Evolutionary conservation across 2,797 vertebrate genomes (phyloP).

Genomic region (Myotis findleyi): DNA sequence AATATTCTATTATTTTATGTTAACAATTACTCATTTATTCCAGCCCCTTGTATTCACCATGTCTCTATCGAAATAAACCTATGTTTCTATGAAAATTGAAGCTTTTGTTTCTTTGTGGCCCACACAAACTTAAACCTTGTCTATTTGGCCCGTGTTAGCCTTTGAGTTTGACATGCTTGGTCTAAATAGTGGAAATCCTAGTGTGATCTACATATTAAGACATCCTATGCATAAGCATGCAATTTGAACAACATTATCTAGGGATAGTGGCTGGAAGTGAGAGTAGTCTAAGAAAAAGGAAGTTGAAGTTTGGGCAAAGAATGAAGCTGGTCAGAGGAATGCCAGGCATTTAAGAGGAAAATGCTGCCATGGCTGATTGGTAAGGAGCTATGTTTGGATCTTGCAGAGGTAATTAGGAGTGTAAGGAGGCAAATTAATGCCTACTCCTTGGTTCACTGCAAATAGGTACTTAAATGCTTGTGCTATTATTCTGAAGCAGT

Average conservation of each 20-base stretch:
- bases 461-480: background rate
- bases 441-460: background rate
- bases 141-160: too few relatives aligned
- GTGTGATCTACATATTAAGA: background rate
- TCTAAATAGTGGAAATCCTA: background rate
- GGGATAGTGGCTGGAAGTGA: background rate
- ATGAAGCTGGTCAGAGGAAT: background rate
- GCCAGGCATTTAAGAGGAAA: background rate
- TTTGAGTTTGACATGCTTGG: background rate
- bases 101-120: too few relatives aligned
- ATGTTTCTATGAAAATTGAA: too few relatives aligned
- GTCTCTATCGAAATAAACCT: too few relatives aligned
- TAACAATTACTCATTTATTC: too few relatives aligned
- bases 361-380: background rate
- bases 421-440: background rate
- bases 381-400: background rate
- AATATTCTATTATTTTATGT: too few relatives aligned
- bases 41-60: too few relatives aligned
- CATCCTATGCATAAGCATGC: background rate
- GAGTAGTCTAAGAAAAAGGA: background rate
- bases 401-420: background rate
- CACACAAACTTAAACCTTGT: too few relatives aligned
- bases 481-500: background rate
- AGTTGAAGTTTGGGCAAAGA: background rate
- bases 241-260: background rate